phyloP scores from a whole-genome alignment of 1,140 invertebrate genomes.

The Saccostrea glomerata region DNA sequence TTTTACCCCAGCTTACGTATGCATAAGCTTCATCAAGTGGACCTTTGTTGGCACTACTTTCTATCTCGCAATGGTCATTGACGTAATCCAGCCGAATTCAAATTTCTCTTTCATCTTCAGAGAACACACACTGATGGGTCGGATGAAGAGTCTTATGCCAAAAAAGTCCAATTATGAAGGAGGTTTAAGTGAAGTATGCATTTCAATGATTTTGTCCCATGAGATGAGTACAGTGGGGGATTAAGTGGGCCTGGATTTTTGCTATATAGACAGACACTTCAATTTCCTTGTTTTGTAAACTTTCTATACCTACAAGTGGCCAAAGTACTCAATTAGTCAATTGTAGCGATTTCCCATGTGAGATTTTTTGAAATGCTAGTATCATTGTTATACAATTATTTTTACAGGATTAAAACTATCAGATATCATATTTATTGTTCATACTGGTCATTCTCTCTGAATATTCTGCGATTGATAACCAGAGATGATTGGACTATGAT shows the following conservation, averaged over 20 bases:
- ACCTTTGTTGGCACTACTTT: slow-evolving; percentile 17
- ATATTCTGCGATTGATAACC: neutral
- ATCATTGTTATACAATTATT: neutral
- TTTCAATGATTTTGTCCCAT: neutral
- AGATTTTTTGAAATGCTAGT: neutral
- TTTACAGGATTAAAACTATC: neutral
- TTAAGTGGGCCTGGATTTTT: neutral
- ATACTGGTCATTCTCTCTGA: neutral
- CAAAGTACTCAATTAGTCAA: neutral
- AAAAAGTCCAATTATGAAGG: neutral
- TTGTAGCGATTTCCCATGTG: neutral
- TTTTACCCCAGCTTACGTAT: slow-evolving; percentile 26
- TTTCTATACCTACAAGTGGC: neutral
- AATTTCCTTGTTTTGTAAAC: slow-evolving; percentile 28
- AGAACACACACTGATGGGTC: neutral
- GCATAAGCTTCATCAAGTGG: slow-evolving; percentile 13
- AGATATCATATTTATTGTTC: neutral
- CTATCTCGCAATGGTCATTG: slow-evolving; percentile 13
- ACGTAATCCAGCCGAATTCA: neutral
- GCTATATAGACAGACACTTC: neutral
- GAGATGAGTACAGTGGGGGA: neutral
- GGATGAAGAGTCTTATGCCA: neutral
- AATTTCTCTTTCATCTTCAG: slow-evolving; percentile 17
- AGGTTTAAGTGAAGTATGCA: slow-evolving; percentile 34
- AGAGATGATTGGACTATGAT: slow-evolving; percentile 6